Evolutionary conservation across 2,797 vertebrate genomes (phyloP), one percentile per base, ranked within the genome.

Genomic region (Aeoliscus strigatus): DNA sequence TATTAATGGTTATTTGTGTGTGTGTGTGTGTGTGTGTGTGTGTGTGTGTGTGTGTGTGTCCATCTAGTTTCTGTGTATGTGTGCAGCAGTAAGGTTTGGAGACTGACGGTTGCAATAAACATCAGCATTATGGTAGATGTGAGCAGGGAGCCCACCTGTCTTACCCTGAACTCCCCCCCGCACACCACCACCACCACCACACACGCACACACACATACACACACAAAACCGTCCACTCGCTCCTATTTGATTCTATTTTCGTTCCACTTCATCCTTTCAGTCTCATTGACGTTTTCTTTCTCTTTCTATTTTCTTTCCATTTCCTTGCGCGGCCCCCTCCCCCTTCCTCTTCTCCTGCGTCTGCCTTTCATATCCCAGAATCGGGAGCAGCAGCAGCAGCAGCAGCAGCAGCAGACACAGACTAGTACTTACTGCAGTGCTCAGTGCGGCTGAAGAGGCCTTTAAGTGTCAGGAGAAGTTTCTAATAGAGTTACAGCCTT

Each of bases 21-120:
- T n/a, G n/a, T n/a, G n/a, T n/a, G n/a, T n/a, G n/a, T n/a, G n/a
- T n/a, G n/a, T n/a, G n/a, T n/a, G n/a, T n/a, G n/a, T n/a, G n/a
- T n/a, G n/a, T n/a, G n/a, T n/a, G n/a, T n/a, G n/a, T n/a, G n/a
- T n/a, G n/a, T n/a, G n/a, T n/a, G n/a, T n/a, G n/a, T n/a, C n/a
- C n/a, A n/a, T n/a, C n/a, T n/a, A n/a, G n/a, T n/a, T n/a, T n/a
- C n/a, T n/a, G n/a, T n/a, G n/a, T n/a, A n/a, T n/a, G n/a, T n/a
- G n/a, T 51, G 51, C 40, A 37, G 47, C 46, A 45, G 48, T 2
- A 44, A 39, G 7, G 14, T 61, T 51, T 45, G 43, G 24, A n/a
- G 52, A 27, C 71, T 81, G 79, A 77, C 79, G 69, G 34, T 46
- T 74, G 36, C 52, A 70, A 78, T 82, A 60, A 79, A 53, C 64